Evolutionary conservation across 1,140 invertebrate genomes (phyloP).

Genomic region (Agraylea sexmaculata): DNA sequence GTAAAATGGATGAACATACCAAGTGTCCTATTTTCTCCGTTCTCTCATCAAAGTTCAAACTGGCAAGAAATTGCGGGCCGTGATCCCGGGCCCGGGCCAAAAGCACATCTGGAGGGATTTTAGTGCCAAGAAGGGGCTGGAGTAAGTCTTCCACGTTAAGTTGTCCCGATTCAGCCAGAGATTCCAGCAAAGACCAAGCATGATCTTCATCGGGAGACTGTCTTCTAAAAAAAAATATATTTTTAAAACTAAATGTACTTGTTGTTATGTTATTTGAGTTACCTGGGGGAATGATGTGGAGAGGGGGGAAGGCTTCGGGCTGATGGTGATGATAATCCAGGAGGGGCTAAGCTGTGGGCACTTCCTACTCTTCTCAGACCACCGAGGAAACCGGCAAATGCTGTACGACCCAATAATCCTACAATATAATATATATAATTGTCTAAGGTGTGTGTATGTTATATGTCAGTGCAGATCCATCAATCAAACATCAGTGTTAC

Average conservation of each 20-base stretch:
- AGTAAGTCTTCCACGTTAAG: conserved; percentile 34
- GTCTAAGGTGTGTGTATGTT: too few relatives aligned
- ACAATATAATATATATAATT: too few relatives aligned
- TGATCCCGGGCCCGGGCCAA: conserved; percentile 69
- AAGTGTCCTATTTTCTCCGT: conserved; percentile 55
- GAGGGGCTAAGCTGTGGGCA: conserved; percentile 41
- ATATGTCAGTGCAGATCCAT: too few relatives aligned
- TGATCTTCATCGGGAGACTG: conserved; percentile 16
- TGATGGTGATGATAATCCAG: conserved; percentile 34
- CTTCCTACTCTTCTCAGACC: conserved; percentile 35
- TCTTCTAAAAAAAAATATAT: conserved; percentile 4
- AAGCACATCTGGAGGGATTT: conserved; percentile 55
- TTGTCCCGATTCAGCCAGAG: conserved; percentile 34
- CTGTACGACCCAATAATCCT: conserved; percentile 26
- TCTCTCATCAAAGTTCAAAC: conserved; percentile 45
- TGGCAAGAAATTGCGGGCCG: conserved; percentile 59
- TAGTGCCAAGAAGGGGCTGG: conserved; percentile 41
- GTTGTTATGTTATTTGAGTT: not conserved
- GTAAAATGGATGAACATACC: conserved; percentile 36
- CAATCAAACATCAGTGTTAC: too few relatives aligned
- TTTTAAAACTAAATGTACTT: not conserved
- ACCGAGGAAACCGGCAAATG: conserved; percentile 35
- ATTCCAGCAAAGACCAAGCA: conserved; percentile 29
- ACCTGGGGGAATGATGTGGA: conserved; percentile 54
- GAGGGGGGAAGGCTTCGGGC: conserved; percentile 67